Percentiles rank a stretch among this genome's conserved stretches.
These are phyloP conservation scores for Pachypsylla venusta DNA, from an alignment of 1,140 invertebrate genomes.

Conservation along the genomic window DNA sequence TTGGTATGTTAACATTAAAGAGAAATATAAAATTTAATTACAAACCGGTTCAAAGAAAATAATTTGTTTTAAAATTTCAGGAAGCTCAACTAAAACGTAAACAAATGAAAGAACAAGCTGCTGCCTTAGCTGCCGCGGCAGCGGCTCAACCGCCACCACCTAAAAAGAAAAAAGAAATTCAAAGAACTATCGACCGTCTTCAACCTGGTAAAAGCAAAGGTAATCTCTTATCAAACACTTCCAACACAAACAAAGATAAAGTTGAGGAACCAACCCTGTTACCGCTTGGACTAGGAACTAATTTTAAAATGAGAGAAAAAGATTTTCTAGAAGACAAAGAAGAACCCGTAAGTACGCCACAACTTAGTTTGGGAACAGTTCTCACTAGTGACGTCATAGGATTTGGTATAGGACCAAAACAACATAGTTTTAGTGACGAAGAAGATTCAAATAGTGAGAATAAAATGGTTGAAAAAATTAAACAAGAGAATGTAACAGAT, in stretches of 20 bases:
- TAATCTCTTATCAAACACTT: slow-evolving; percentile 46
- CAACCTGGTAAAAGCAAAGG: slow-evolving; percentile 73
- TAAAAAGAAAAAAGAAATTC: slow-evolving; percentile 45
- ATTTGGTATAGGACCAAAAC: slow-evolving; percentile 21
- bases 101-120: neutral
- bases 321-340: slow-evolving; percentile 30
- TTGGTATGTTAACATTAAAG: too few relatives aligned
- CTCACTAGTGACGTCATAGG: slow-evolving; percentile 39
- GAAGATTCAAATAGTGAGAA: slow-evolving; percentile 11
- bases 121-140: neutral
- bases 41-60: too few relatives aligned
- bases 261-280: neutral
- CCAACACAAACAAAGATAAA: slow-evolving; percentile 16
- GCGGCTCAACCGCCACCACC: slow-evolving; percentile 15
- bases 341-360: slow-evolving; percentile 45
- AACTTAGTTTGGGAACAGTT: slow-evolving; percentile 64
- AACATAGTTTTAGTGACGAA: slow-evolving; percentile 21
- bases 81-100: neutral
- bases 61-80: neutral
- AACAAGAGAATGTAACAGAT: slow-evolving; percentile 13
- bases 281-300: neutral
- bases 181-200: slow-evolving; percentile 61
- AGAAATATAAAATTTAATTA: too few relatives aligned
- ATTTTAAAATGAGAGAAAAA: slow-evolving; percentile 9
- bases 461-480: slow-evolving; percentile 20